A percentile compares a stretch with the other conserved stretches of the same genome.
Conservation (phyloP, 2,888 invertebrate species). For the Pachydiplax longipennis region DNA sequence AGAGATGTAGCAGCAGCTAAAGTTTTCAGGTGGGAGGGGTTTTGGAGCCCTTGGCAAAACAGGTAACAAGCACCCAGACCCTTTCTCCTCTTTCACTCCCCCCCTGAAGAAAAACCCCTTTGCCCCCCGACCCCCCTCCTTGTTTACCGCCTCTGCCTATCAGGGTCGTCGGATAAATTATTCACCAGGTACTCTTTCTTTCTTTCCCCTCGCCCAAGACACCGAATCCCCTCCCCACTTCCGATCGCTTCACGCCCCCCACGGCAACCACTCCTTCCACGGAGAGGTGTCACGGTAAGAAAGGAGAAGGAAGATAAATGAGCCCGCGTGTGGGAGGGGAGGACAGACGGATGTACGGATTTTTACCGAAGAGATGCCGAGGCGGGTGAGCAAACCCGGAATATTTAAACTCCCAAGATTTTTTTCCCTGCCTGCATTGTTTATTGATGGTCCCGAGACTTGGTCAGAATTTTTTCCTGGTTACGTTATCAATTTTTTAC, state of each 20-base stretch:
- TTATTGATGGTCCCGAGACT: too few species aligned
- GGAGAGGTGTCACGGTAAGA: neutral
- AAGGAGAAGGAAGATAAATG: neutral
- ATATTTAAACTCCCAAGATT: too few species aligned
- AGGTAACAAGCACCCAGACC: constrained; percentile 27
- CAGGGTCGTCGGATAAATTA: constrained; percentile 41
- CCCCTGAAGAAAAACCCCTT: neutral
- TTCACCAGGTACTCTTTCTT: constrained; percentile 35
- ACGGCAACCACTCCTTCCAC: neutral
- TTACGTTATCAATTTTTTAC: too few species aligned
- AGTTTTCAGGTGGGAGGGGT: constrained; percentile 4
- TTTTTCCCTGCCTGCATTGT: too few species aligned
- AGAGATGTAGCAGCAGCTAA: neutral
- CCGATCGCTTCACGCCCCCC: neutral
- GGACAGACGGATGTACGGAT: neutral
- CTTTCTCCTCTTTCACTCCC: neutral
- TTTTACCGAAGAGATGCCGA: neutral
- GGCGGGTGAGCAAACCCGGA: too few species aligned
- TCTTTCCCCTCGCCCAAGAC: neutral
- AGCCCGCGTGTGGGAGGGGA: neutral
- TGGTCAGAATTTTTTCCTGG: too few species aligned
- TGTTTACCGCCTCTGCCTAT: constrained; percentile 41
- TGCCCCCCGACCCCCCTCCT: neutral
- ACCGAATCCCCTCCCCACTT: neutral
- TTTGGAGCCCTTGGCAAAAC: constrained; percentile 16